Base-by-base conservation (phyloP, 2,113 vertebrate genomes). In the Chaenocephalus aceratus region DNA sequence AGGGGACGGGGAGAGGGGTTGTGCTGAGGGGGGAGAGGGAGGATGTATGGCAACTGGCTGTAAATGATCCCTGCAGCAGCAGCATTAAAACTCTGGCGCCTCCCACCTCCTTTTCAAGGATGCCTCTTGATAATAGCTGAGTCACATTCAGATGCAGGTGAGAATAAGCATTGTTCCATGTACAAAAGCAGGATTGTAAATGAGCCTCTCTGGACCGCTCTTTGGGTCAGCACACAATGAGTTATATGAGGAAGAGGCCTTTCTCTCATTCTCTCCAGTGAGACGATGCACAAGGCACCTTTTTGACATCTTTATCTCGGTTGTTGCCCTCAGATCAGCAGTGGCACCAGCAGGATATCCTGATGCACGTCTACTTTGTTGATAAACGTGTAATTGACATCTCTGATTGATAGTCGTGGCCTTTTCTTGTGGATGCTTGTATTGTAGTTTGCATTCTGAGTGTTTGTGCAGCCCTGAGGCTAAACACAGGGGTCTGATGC, bases 71-170 rank as follows among this genome's bases (percentile, higher is more conserved):
- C 79, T n/a, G 74, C 75, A 74, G 86, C 77, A 74, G 86, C 77
- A 56, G 79, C 82, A 76, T 90, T 88, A 72, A 91, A 85, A 82
- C 65, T 45, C 46, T 36, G 26, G 80, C 78, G 0, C 83, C 87
- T 65, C 80, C 79, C 80, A 52, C 48, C 36, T 53, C 65, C 52
- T 79, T 89, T 88, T 82, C 80, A 90, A 92, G 82, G 66, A 58
- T 67, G 60, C 70, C 88, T 84, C 77, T 58, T 70, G 88, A 93
- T 91, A 93, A 91, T 85, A 79, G 88, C 89, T 87, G 87, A 89
- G 86, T 88, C 86, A 90, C 93, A 87, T 87, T 86, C 72, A 87
- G 86, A 78, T 65, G 81, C 83, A 92, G 92, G 92, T 93, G 91
- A 88, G 82, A 92, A 85, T 89, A 18, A 80, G 84, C 86, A 80